phyloP scores from a whole-genome alignment of 1,140 invertebrate species.

The Drosophila simulans region DNA sequence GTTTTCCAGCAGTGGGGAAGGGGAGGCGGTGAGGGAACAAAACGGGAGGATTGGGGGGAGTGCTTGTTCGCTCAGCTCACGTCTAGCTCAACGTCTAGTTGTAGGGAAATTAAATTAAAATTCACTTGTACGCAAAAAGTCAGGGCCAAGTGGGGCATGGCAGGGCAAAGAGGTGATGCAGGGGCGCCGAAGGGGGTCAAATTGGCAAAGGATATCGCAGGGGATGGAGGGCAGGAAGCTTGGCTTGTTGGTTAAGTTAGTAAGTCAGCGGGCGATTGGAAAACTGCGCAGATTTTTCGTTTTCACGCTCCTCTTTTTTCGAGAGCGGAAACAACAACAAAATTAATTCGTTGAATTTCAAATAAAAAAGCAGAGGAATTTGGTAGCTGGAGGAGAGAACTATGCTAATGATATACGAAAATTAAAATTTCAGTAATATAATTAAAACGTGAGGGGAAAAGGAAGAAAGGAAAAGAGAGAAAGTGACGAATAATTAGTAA shows the following conservation, averaged over 20 bases:
- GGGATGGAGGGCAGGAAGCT: conserved; percentile 1
- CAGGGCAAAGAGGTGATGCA: conserved; percentile 11
- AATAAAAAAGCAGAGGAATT: conserved; percentile 21
- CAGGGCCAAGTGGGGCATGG: conserved; percentile 47
- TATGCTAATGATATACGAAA: conserved; percentile 78
- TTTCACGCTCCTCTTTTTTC: conserved; percentile 35
- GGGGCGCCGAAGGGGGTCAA: not conserved
- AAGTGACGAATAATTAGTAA: conserved; percentile 1
- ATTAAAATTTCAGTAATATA: conserved; percentile 75
- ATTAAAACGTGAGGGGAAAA: conserved; percentile 45
- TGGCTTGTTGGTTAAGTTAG: conserved; percentile 53
- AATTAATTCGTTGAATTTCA: conserved; percentile 75
- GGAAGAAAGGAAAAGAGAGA: conserved; percentile 1
- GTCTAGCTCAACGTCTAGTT: conserved; percentile 79
- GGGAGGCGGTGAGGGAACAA: not conserved
- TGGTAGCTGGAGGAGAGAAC: conserved; percentile 41
- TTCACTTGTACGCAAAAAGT: conserved; percentile 78
- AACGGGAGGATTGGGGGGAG: conserved; percentile 17
- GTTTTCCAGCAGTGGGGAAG: not conserved
- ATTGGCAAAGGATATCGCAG: conserved; percentile 3
- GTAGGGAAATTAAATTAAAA: conserved; percentile 82
- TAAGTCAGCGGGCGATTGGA: conserved; percentile 75
- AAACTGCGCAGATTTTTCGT: conserved; percentile 72
- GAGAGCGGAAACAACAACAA: conserved; percentile 50
- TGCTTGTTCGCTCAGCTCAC: conserved; percentile 58